Percentiles rank a stretch among this genome's conserved stretches.
These are phyloP conservation scores for Cylindroiulus punctatus DNA, from an alignment of 2,888 invertebrate genomes.

Conservation along the genomic window DNA sequence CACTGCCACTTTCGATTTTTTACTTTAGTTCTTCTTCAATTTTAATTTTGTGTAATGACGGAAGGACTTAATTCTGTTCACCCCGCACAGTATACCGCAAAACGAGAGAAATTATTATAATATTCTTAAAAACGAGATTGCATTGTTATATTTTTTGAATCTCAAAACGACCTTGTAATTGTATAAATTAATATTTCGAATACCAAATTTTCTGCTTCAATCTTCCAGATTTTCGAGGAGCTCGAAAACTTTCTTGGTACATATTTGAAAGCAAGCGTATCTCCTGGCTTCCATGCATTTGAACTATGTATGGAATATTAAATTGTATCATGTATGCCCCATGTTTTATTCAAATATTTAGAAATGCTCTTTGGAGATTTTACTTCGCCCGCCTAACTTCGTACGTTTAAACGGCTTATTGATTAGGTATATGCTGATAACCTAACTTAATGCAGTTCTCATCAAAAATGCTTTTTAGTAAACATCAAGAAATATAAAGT, in stretches of 20 bases:
- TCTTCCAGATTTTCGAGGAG: neutral
- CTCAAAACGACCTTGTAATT: too few relatives aligned
- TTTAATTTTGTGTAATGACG: too few relatives aligned
- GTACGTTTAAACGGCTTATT: constrained; percentile 14
- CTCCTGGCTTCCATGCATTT: neutral
- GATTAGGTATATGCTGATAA: constrained; percentile 28
- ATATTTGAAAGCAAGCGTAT: neutral
- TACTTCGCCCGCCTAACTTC: neutral
- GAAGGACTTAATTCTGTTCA: too few relatives aligned
- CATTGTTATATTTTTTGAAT: too few relatives aligned
- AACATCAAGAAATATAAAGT: constrained; percentile 22
- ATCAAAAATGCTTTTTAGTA: constrained; percentile 43
- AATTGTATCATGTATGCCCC: neutral
- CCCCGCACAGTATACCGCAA: too few relatives aligned
- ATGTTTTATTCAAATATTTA: constrained; percentile 34
- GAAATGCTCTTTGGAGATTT: constrained; percentile 40
- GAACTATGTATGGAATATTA: neutral
- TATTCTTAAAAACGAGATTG: too few relatives aligned
- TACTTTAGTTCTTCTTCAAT: too few relatives aligned
- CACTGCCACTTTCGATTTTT: too few relatives aligned
- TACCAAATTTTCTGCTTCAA: too few relatives aligned
- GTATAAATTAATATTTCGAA: too few relatives aligned
- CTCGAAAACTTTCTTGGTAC: neutral
- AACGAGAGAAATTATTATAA: too few relatives aligned
- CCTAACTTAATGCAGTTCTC: constrained; percentile 1